Evolutionary conservation across 2,797 vertebrate genomes (phyloP), one percentile per base, ranked within the genome.

Genomic region (Ctenochaetus hawaiiensis): DNA sequence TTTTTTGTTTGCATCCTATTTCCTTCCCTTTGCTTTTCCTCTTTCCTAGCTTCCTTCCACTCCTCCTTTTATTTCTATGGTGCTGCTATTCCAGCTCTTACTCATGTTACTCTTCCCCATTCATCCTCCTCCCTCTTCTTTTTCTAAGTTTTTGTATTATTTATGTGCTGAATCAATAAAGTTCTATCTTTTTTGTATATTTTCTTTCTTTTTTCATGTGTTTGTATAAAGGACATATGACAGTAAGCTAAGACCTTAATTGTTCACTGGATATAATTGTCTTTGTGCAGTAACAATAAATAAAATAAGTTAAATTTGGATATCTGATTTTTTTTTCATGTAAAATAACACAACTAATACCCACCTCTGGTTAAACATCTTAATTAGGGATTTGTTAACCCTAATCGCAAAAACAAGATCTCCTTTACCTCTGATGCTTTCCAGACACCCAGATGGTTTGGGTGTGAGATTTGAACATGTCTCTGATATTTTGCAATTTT

Each of bases 11-110:
- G 67, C 16, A 49, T 62, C 60, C 56, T 67, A 26, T 51, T 75
- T 62, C 16, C 49, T 62, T 62, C 6, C 14, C 8, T 54, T 66
- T 78, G 66, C 73, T 45, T 77, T 65, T 30, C 44, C 56, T 67
- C 18, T 39, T n/a, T n/a, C 17, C 9, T 49, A 53, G 3, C 44
- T 23, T 44, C 18, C 58, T 71, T 59, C 49, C 34, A 53, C 8
- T 18, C 45, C 41, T 37, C 6, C 17, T 5, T 68, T 23, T 12
- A 11, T 56, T 48, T 47, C 11, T 18, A 20, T 18, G 12, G 22
- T 47, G 6, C 14, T n/a, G 39, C 67, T 41, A 56, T 51, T 59
- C 8, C 18, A 17, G 8, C 7, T 48, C 14, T 37, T n/a, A 8
- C 1, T 47, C 3, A 23, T 2, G 22, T 39, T 51, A 51, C 12